Conservation (phyloP, 92 coral and sea anemone species). For the Epizoanthus rinbou region DNA sequence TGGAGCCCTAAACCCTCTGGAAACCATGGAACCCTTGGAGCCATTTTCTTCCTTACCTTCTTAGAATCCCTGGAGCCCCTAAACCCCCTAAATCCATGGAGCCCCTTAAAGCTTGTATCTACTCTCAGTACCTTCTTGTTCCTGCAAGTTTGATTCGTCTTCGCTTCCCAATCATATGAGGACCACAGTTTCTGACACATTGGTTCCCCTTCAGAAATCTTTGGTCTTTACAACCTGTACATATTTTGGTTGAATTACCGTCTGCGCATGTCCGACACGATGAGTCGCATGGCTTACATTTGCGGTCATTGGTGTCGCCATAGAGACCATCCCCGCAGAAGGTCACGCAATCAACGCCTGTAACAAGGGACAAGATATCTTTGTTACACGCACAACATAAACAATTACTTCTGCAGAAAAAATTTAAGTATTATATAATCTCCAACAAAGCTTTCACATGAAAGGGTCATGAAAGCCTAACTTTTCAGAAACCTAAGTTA, state of each 20-base stretch:
- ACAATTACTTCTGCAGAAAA: too few relatives aligned
- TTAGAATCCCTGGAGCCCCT: too few relatives aligned
- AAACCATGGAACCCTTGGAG: too few relatives aligned
- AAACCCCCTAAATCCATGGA: neutral
- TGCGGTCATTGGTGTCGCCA: constrained; percentile 65
- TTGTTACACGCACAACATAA: too few relatives aligned
- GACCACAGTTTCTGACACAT: constrained; percentile 60
- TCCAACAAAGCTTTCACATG: too few relatives aligned
- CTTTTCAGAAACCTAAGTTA: too few relatives aligned
- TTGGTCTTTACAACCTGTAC: constrained; percentile 73
- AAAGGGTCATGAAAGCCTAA: too few relatives aligned
- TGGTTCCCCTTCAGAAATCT: constrained; percentile 52
- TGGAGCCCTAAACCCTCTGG: too few relatives aligned
- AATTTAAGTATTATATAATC: too few relatives aligned
- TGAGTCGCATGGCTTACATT: constrained; percentile 69
- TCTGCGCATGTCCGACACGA: constrained; percentile 77
- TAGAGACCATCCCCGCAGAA: constrained; percentile 86
- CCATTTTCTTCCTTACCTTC: too few relatives aligned
- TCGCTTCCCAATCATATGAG: constrained; percentile 52
- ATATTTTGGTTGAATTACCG: constrained; percentile 49
- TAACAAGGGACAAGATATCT: neutral
- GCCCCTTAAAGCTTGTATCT: constrained; percentile 64
- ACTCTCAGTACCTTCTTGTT: constrained; percentile 47
- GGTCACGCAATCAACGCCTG: constrained; percentile 59
- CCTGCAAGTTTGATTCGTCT: constrained; percentile 73